Percentiles rank a stretch among this genome's conserved stretches.
These are phyloP conservation scores for Gavia stellata DNA, from an alignment of 2,113 vertebrate genomes.

Conservation along the genomic window DNA sequence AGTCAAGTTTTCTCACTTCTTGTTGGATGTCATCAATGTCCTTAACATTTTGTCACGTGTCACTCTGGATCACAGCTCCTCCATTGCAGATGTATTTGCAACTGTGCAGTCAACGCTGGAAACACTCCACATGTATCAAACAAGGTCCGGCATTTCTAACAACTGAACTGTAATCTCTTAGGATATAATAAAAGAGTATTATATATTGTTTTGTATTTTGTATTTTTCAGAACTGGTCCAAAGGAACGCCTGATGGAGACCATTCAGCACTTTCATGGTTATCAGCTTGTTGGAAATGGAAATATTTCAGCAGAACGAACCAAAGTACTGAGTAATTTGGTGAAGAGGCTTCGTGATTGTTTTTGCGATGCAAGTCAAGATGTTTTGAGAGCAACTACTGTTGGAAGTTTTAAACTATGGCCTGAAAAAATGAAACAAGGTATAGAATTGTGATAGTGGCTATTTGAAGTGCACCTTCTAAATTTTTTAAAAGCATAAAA, in stretches of 20 bases:
- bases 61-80: conserved; percentile 37
- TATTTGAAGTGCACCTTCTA: neutral
- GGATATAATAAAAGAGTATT: neutral
- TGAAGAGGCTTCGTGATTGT: conserved; percentile 35
- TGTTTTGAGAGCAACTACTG: conserved; percentile 51
- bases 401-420: conserved; percentile 68
- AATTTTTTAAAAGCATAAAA: neutral
- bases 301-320: conserved; percentile 43
- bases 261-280: conserved; percentile 37
- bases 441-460: neutral
- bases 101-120: conserved; percentile 35
- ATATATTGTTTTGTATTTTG: neutral
- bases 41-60: conserved; percentile 55
- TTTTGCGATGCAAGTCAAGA: conserved; percentile 64
- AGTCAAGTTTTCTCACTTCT: conserved; percentile 58
- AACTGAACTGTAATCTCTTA: neutral
- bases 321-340: conserved; percentile 46
- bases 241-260: conserved; percentile 45
- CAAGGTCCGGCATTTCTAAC: conserved; percentile 24
- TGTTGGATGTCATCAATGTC: conserved; percentile 55
- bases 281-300: conserved; percentile 47
- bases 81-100: conserved; percentile 59
- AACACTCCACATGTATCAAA: conserved; percentile 59
- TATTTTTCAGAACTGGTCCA: conserved; percentile 47
- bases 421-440: conserved; percentile 60